Conservation (phyloP, 2,797 vertebrate genomes). For the Enteromius thamalakanensis region DNA sequence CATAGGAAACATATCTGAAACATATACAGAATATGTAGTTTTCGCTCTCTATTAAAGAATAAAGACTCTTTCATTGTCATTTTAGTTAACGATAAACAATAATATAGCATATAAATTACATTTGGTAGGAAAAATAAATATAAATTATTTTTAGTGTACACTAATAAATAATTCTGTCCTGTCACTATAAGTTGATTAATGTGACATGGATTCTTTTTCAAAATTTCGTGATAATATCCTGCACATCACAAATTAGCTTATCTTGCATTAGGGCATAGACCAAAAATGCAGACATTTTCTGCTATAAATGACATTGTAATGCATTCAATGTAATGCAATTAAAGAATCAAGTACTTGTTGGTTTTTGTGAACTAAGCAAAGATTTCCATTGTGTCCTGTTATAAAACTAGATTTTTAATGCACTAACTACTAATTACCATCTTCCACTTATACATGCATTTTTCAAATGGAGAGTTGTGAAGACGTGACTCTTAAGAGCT, state of each 20-base stretch:
- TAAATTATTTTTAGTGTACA: constrained; percentile 43
- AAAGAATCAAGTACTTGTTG: background rate
- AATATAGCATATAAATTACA: constrained; percentile 69
- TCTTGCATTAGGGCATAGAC: constrained; percentile 3
- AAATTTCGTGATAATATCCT: background rate
- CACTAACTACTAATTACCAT: constrained; percentile 1
- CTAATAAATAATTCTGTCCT: constrained; percentile 15
- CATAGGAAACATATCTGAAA: constrained; percentile 71
- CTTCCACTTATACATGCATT: background rate
- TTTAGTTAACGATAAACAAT: constrained; percentile 11
- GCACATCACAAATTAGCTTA: background rate
- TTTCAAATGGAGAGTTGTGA: background rate
- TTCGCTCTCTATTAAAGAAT: background rate
- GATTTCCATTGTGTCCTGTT: background rate
- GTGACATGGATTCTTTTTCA: constrained; percentile 7
- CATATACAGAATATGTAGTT: background rate
- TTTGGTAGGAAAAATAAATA: constrained; percentile 73
- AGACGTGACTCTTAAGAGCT: constrained; percentile 62
- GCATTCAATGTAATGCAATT: constrained; percentile 20
- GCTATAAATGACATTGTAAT: background rate
- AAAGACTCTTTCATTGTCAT: background rate
- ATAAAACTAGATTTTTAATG: constrained; percentile 4
- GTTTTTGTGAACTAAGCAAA: constrained; percentile 18
- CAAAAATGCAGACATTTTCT: background rate
- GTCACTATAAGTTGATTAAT: background rate